Percentiles rank a stretch among this genome's conserved stretches.
phyloP scores from a whole-genome alignment of 2,797 vertebrate genomes.

The Chelmon rostratus region DNA sequence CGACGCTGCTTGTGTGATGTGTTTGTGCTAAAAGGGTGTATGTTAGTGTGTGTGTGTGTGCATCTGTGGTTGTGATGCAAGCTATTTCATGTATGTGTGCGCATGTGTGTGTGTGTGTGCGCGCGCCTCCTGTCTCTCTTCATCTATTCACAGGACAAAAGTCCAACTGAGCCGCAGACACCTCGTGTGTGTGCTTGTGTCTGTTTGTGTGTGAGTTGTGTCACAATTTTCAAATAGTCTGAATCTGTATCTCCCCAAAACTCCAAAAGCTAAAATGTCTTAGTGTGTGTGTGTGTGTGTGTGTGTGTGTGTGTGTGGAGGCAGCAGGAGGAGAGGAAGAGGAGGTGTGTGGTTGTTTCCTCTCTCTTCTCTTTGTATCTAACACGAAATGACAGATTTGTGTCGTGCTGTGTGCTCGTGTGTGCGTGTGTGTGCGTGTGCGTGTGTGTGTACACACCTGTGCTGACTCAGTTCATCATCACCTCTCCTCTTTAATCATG shows the following conservation, averaged over 20 bases:
- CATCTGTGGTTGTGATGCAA: constrained; percentile 57
- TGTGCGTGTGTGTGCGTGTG: neutral
- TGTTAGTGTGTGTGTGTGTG: constrained; percentile 36
- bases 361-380: constrained; percentile 43
- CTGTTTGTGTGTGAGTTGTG: constrained; percentile 18
- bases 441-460: constrained; percentile 35
- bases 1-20: constrained; percentile 40
- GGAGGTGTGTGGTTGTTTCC: constrained; percentile 28
- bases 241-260: constrained; percentile 5
- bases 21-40: constrained; percentile 62
- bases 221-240: constrained; percentile 30
- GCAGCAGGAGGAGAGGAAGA: constrained; percentile 17
- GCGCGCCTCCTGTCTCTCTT: constrained; percentile 1
- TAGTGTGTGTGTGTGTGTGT: neutral
- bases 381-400: constrained; percentile 72
- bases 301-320: constrained; percentile 1
- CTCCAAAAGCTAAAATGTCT: constrained; percentile 3
- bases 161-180: constrained; percentile 20
- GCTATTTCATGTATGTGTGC: constrained; percentile 35
- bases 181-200: constrained; percentile 13
- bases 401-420: constrained; percentile 44
- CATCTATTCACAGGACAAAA: constrained; percentile 16
- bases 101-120: constrained; percentile 33
- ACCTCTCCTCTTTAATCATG: constrained; percentile 64
- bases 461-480: constrained; percentile 62